A percentile compares a stretch with the other conserved stretches of the same genome.
Conservation (phyloP, 2,888 invertebrate genomes). For the Athalia cordata region DNA sequence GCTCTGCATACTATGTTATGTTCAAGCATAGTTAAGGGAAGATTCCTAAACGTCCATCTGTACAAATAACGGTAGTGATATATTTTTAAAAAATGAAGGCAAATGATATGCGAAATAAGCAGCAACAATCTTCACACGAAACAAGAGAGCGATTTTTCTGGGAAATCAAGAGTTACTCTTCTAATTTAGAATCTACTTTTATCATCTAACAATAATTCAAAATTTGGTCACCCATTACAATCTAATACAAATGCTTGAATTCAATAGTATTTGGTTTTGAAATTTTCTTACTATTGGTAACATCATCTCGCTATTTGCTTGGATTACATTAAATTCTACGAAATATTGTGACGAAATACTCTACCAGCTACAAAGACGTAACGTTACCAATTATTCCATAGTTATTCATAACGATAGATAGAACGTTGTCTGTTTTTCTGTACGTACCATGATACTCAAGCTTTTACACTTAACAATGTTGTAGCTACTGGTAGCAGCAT, state of each 20-base stretch:
- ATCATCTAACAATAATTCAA: conserved; percentile 26
- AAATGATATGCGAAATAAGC: too few species aligned
- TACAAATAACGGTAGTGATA: conserved; percentile 25
- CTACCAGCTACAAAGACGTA: conserved; percentile 53
- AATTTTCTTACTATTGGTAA: conserved; percentile 23
- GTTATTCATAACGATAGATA: conserved; percentile 61
- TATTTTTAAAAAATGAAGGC: background rate
- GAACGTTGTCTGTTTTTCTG: conserved; percentile 67
- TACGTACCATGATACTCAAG: conserved; percentile 70
- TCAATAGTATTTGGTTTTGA: conserved; percentile 27
- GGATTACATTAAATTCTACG: conserved; percentile 23
- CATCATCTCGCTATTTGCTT: conserved; percentile 23
- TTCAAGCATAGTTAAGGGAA: conserved; percentile 11
- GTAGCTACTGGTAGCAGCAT: conserved; percentile 60
- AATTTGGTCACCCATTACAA: conserved; percentile 28
- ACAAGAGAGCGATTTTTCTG: background rate
- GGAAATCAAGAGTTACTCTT: conserved; percentile 19
- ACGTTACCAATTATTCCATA: conserved; percentile 63
- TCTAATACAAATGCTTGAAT: conserved; percentile 28
- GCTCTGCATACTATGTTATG: conserved; percentile 15
- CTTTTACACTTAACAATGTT: conserved; percentile 69
- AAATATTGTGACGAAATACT: conserved; percentile 35
- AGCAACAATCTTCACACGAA: background rate
- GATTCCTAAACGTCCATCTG: conserved; percentile 4
- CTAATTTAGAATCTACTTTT: conserved; percentile 37